Evolutionary conservation across 2,797 vertebrate species (phyloP), one percentile per base, ranked within the genome.

Genomic region (Sebastes paucispinis): DNA sequence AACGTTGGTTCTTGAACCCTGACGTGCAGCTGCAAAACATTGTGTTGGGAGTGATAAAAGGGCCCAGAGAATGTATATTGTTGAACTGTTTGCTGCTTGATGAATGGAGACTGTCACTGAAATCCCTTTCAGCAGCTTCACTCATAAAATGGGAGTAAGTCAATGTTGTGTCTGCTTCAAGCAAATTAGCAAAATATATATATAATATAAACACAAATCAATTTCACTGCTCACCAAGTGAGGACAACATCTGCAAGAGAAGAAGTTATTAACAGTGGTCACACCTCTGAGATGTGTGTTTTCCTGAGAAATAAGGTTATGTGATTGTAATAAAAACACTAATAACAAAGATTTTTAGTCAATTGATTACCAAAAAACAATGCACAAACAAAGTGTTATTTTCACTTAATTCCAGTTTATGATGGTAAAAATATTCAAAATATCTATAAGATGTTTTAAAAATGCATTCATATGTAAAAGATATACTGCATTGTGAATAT

Each of bases 1-100:
- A 99, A 96, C 98, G 98, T 97, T 99, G 98, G 97, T 97, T 99
- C 98, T 99, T 99, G 98, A 99, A 99, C 96, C 98, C 98, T 96
- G 98, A 96, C 95, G 98, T 98, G 96, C 98, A 99, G 97, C 98
- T 99, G 98, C 93, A 98, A 98, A 97, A 99, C 93, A 96, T 94
- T 89, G 92, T 93, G 90, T 93, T 88, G 73, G 89, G 85, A 93
- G 87, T 93, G 93, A 93, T 89, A 87, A 92, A 85, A 83, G 78
- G 90, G 86, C 85, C 88, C 89, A 91, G 75, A 88, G 78, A 88
- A 87, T 69, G 84, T 77, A 77, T 82, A 88, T 24, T 76, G 81
- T 77, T 89, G 81, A 87, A 84, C 79, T 80, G 79, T 77, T 73
- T 64, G 77, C 75, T 88, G 79, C 71, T 69, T 55, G 71, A 79